Evolutionary conservation across 2,888 invertebrate species (phyloP).

Genomic region (Drosophila rellima): DNA sequence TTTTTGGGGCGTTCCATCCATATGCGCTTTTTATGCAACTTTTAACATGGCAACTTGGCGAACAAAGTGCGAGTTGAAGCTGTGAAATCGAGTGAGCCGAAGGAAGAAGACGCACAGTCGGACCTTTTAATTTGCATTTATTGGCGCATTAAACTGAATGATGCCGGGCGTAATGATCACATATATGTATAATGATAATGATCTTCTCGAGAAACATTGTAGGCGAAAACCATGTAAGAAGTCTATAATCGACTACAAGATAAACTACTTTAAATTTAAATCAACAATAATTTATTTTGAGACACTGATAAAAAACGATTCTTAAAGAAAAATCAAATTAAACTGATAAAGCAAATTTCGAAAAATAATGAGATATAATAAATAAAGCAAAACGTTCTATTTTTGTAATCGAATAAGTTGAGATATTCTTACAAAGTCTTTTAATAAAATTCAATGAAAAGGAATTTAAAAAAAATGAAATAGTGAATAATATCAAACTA

Average conservation of each 20-base stretch:
- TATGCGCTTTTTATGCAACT: slow-evolving; percentile 22
- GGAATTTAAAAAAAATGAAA: too few relatives aligned
- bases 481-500: too few relatives aligned
- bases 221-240: background rate
- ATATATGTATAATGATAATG: slow-evolving; percentile 2
- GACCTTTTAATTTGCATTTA: slow-evolving; percentile 75
- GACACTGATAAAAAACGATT: too few relatives aligned
- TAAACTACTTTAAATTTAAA: background rate
- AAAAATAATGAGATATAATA: too few relatives aligned
- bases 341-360: too few relatives aligned
- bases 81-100: slow-evolving; percentile 63
- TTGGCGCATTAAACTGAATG: slow-evolving; percentile 48
- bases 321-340: too few relatives aligned
- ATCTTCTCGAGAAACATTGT: slow-evolving; percentile 7
- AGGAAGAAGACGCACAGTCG: slow-evolving; percentile 20
- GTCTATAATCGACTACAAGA: background rate
- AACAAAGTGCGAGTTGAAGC: slow-evolving; percentile 49
- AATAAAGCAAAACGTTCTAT: too few relatives aligned
- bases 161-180: slow-evolving; percentile 20
- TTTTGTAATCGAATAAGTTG: too few relatives aligned
- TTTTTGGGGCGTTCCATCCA: slow-evolving; percentile 11
- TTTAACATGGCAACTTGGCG: slow-evolving; percentile 31
- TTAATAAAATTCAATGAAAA: too few relatives aligned
- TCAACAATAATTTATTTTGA: too few relatives aligned
- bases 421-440: too few relatives aligned